Conservation (phyloP, 2,888 invertebrate species). For the Trichacis sp. region DNA sequence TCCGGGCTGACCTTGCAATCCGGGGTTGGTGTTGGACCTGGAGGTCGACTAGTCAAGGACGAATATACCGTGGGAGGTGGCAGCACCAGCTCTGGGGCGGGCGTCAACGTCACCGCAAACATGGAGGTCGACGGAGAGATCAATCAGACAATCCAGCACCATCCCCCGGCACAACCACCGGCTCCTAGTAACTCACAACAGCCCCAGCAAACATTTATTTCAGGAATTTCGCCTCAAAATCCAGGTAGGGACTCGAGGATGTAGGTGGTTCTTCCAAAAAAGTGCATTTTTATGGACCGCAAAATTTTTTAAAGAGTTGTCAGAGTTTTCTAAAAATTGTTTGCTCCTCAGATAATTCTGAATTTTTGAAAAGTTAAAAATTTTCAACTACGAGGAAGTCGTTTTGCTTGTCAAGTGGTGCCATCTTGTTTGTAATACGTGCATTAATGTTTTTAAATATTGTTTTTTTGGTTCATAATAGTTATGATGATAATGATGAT, state of each 20-base stretch:
- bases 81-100: conserved; percentile 66
- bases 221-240: conserved; percentile 58
- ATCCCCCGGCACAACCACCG: conserved; percentile 71
- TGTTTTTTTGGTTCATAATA: too few species aligned
- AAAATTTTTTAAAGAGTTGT: too few species aligned
- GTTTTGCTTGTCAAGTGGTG: too few species aligned
- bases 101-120: conserved; percentile 67
- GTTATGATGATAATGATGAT: too few species aligned
- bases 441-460: too few species aligned
- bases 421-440: neutral
- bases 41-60: conserved; percentile 89
- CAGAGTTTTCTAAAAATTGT: too few species aligned
- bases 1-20: conserved; percentile 92
- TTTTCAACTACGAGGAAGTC: too few species aligned
- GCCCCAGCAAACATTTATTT: conserved; percentile 63
- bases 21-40: conserved; percentile 71
- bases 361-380: too few species aligned
- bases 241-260: conserved; percentile 53
- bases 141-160: conserved; percentile 79
- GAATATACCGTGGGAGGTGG: conserved; percentile 84
- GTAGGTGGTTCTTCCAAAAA: too few species aligned
- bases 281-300: too few species aligned
- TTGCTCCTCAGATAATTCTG: too few species aligned
- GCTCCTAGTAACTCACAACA: conserved; percentile 67
- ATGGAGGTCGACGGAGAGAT: conserved; percentile 76